Conservation (phyloP, 2,888 invertebrate species). For the Steromphala cineraria region DNA sequence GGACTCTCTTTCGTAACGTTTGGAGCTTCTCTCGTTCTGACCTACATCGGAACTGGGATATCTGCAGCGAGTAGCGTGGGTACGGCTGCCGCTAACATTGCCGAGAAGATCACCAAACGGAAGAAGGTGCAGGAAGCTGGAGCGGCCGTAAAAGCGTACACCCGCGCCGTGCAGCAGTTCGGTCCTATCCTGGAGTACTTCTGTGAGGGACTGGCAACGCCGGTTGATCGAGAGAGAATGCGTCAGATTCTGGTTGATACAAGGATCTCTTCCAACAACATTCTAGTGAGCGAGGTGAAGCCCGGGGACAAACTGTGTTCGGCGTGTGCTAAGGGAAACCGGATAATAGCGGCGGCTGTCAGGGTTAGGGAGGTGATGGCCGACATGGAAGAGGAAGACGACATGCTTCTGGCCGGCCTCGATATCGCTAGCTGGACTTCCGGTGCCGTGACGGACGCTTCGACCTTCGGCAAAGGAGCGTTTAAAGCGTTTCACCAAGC, state of each 20-base stretch:
- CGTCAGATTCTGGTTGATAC: background rate
- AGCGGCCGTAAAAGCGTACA: background rate
- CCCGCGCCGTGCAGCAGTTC: background rate
- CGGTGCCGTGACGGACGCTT: background rate
- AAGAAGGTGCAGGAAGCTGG: background rate
- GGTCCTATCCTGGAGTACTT: background rate
- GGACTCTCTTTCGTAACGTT: background rate
- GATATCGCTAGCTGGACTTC: background rate
- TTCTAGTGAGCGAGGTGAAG: background rate
- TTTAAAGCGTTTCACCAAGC: background rate
- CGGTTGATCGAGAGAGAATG: background rate
- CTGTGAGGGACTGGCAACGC: background rate
- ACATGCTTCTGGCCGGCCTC: background rate
- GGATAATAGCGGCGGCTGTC: background rate
- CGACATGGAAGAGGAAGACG: background rate
- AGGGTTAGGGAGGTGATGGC: background rate
- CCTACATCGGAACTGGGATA: background rate
- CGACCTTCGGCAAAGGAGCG: background rate
- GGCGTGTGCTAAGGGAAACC: background rate
- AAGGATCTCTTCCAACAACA: background rate
- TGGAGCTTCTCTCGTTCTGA: background rate
- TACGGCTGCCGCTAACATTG: background rate
- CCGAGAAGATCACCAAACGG: background rate
- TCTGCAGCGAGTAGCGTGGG: background rate
- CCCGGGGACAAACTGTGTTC: background rate